These are phyloP conservation scores for Drosophila littoralis DNA, from an alignment of 1,140 invertebrate genomes.

Conservation along the genomic window DNA sequence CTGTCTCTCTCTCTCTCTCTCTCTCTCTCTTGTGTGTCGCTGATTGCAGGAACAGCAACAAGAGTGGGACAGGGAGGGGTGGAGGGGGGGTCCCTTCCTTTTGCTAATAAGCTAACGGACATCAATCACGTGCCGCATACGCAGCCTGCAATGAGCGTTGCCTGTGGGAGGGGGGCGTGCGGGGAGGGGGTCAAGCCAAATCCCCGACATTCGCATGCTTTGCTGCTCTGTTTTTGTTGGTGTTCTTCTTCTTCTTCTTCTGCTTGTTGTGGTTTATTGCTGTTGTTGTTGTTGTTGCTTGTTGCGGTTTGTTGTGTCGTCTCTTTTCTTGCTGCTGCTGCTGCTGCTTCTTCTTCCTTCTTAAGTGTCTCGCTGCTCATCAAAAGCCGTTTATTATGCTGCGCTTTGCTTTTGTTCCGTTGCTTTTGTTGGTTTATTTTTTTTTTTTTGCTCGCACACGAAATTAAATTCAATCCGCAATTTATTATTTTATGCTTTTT, in stretches of 20 bases:
- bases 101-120: slow-evolving; percentile 43
- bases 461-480: slow-evolving; percentile 80
- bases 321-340: slow-evolving; percentile 20
- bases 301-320: slow-evolving; percentile 20
- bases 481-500: slow-evolving; percentile 73
- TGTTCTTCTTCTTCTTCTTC: neutral
- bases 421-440: slow-evolving; percentile 40
- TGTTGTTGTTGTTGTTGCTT: slow-evolving; percentile 23
- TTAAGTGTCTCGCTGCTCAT: slow-evolving; percentile 57
- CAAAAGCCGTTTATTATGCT: slow-evolving; percentile 79
- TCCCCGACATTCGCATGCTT: neutral
- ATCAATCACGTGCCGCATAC: slow-evolving; percentile 70
- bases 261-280: neutral
- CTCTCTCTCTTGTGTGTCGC: slow-evolving; percentile 10
- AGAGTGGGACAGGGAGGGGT: too few species aligned
- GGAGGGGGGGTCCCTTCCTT: neutral
- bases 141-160: neutral
- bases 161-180: too few species aligned
- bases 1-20: neutral
- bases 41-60: slow-evolving; percentile 33
- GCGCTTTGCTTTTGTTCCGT: slow-evolving; percentile 50
- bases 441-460: slow-evolving; percentile 2
- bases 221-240: neutral
- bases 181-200: neutral
- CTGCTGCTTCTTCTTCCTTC: neutral